Base-by-base conservation (phyloP, 2,113 vertebrate genomes). In the Tringa solitaria region DNA sequence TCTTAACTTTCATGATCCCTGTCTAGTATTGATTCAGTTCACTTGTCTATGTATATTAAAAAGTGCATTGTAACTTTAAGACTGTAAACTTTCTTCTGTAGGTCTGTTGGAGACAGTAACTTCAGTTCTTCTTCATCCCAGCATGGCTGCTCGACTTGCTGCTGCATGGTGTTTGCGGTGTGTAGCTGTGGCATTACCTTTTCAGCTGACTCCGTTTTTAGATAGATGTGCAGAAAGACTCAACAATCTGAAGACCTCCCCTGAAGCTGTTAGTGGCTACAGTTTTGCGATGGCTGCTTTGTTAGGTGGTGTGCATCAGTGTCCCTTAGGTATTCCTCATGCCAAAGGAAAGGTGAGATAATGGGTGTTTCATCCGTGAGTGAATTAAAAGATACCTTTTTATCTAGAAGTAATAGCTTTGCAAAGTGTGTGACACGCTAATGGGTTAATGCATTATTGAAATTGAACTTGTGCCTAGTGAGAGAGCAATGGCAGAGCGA, bases 251-350 rank as follows among this genome's bases (percentile, higher is more conserved):
- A 99, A 99, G 98, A 99, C 98, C 32, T 99, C 99, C 1, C 99
- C 99, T 3, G 99, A 99, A 97, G 99, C 99, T 53, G 99, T 99
- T 90, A 99, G 99, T 65, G 99, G 99, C 8, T 99, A 99, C 97
- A 99, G 99, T 98, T 99, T 99, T 96, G 99, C 99, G 15, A 99
- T 99, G 99, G 99, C 99, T 33, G 99, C 99, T 86, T 96, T 99
- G 86, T 98, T 99, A 84, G 99, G 99, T 67, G 99, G 99, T 5
- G 99, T 99, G 30, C 99, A 99, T 97, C 99, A 99, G 97, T 99
- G 99, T 97, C 99, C 99, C 0, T 97, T 99, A 91, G 99, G 99
- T 46, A 99, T 99, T 97, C 99, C 99, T 72, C 99, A 99, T 9
- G 98, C 99, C 89, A 99, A 99, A 98, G 99, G 99, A 93, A 99